These are phyloP conservation scores for Bergia sp. DNA, from an alignment of 92 coral and sea anemone genomes.

Conservation along the genomic window DNA sequence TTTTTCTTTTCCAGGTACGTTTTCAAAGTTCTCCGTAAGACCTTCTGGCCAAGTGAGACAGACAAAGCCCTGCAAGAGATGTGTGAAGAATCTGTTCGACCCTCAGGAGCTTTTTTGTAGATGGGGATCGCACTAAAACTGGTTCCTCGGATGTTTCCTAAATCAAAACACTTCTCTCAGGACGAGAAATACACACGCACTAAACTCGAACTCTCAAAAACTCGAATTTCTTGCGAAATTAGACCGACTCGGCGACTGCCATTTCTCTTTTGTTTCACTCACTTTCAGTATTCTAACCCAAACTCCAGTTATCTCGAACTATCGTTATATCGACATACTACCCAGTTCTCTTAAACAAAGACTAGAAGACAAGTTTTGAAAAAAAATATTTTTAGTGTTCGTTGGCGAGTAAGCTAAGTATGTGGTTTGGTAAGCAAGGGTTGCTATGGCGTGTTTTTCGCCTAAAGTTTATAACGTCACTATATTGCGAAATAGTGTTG, in stretches of 20 bases:
- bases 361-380: too few species aligned
- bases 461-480: too few species aligned
- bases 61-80: constrained; percentile 70
- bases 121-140: constrained; percentile 1
- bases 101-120: neutral
- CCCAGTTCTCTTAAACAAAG: neutral
- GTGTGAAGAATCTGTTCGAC: neutral
- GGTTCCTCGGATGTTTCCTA: neutral
- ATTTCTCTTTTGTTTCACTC: neutral
- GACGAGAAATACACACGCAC: neutral
- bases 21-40: constrained; percentile 12
- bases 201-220: neutral
- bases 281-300: neutral
- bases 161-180: neutral
- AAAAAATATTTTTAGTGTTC: too few species aligned
- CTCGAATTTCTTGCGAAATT: neutral
- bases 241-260: too few species aligned
- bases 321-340: neutral
- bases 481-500: too few species aligned
- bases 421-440: too few species aligned
- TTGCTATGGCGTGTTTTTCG: too few species aligned
- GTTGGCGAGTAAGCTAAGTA: too few species aligned
- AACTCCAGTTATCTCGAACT: neutral
- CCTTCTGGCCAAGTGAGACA: constrained; percentile 81
- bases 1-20: constrained; percentile 15